A percentile compares a stretch with the other conserved stretches of the same genome.
These are phyloP conservation scores for Nemurella pictetii DNA, from an alignment of 2,888 invertebrate genomes.

Conservation along the genomic window DNA sequence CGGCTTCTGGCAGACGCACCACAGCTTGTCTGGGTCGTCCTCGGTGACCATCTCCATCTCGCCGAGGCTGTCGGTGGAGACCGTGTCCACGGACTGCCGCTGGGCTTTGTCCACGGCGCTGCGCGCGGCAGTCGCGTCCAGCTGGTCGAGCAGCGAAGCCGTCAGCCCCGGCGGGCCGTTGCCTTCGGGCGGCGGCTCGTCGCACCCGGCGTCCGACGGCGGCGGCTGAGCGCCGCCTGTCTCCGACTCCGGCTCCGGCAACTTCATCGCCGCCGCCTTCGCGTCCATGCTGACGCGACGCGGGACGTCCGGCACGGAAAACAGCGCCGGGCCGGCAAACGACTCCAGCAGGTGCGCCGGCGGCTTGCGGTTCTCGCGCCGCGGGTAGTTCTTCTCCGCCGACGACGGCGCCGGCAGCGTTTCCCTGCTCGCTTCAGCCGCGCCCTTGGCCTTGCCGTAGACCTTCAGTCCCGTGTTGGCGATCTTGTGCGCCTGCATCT, in stretches of 20 bases:
- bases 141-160: background rate
- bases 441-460: background rate
- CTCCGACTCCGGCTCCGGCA: no score
- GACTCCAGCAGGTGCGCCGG: conserved; percentile 61
- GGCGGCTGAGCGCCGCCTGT: no score
- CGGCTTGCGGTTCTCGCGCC: conserved; percentile 58
- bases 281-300: conserved; percentile 58
- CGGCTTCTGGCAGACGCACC: conserved; percentile 95
- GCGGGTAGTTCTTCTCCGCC: conserved; percentile 42
- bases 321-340: conserved; percentile 62
- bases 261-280: background rate
- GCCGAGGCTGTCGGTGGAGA: background rate
- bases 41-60: conserved; percentile 70
- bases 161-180: background rate
- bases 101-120: background rate
- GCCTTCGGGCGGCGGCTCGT: background rate
- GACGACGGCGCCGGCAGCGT: no score
- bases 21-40: conserved; percentile 89
- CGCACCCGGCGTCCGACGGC: background rate
- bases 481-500: background rate
- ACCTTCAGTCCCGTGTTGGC: background rate
- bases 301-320: conserved; percentile 79
- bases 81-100: background rate
- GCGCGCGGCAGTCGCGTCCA: background rate
- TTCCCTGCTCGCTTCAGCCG: background rate